A percentile compares a stretch with the other conserved stretches of the same genome.
Evolutionary conservation across 2,113 vertebrate genomes (phyloP).

Genomic region (Delphinus delphis): DNA sequence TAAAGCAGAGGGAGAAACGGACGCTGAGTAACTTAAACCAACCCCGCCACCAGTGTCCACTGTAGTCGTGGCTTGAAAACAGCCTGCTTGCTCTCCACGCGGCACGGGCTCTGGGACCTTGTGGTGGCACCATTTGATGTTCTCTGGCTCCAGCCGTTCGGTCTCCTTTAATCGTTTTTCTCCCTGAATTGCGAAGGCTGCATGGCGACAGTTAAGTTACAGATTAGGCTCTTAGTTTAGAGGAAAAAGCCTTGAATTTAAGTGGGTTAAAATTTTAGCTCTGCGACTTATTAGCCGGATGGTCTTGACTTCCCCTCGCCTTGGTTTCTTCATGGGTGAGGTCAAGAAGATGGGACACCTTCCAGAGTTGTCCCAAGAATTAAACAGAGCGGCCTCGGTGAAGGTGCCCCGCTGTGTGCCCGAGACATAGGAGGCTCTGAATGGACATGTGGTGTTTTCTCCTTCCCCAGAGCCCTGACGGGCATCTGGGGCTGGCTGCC

Average conservation of each 20-base stretch:
- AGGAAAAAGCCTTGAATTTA: background rate
- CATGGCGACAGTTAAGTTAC: background rate
- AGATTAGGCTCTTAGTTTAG: background rate
- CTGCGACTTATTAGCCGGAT: background rate
- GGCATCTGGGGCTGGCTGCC: background rate
- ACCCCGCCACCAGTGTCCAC: fast-evolving
- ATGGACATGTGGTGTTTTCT: background rate
- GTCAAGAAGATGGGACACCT: background rate
- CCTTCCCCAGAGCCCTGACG: fast-evolving
- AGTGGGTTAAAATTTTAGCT: background rate
- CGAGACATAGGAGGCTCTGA: fast-evolving
- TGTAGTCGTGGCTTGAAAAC: background rate
- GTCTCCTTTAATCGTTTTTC: background rate
- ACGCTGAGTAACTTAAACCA: background rate
- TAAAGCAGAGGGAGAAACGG: background rate
- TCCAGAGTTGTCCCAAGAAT: background rate
- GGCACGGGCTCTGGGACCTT: too few species aligned
- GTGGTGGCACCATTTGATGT: background rate
- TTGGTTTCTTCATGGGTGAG: background rate
- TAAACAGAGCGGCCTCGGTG: background rate
- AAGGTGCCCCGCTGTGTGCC: background rate
- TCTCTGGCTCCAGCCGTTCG: background rate
- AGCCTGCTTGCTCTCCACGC: background rate
- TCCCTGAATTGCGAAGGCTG: background rate
- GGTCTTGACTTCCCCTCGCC: background rate